Conservation (phyloP, 1,140 invertebrate species). For the Dinothrombium tinctorium region DNA sequence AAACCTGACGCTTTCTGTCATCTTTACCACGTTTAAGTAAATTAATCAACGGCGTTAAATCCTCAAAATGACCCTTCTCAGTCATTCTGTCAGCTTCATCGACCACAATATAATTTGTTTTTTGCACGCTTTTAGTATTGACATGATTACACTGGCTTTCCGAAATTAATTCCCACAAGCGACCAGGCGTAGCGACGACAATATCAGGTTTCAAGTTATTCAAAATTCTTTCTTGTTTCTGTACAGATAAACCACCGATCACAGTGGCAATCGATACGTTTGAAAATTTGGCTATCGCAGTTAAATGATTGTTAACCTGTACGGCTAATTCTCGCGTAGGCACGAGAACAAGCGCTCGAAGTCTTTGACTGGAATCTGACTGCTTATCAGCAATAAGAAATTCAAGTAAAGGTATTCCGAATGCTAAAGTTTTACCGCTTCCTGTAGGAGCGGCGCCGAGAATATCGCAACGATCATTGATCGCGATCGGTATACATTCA, state of each 20-base stretch:
- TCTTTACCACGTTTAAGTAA: neutral
- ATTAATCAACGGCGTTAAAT: slow-evolving; percentile 62
- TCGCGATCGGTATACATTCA: too few species aligned
- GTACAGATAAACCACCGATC: slow-evolving; percentile 63
- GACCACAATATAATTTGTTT: slow-evolving; percentile 53
- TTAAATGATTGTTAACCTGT: slow-evolving; percentile 68
- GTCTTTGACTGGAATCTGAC: slow-evolving; percentile 10
- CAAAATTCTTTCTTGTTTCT: slow-evolving; percentile 74
- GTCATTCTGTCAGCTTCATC: slow-evolving; percentile 98
- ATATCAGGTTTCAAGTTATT: slow-evolving; percentile 53
- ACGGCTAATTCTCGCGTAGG: slow-evolving; percentile 86
- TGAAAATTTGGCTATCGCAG: slow-evolving; percentile 52
- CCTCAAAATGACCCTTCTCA: slow-evolving; percentile 85
- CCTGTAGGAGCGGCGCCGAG: slow-evolving; percentile 91
- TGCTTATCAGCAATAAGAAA: slow-evolving; percentile 45
- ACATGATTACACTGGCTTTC: slow-evolving; percentile 23
- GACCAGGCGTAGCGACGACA: slow-evolving; percentile 80
- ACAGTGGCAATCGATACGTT: slow-evolving; percentile 47
- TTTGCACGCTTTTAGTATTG: slow-evolving; percentile 14
- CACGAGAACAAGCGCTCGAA: slow-evolving; percentile 53
- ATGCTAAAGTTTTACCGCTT: slow-evolving; percentile 90
- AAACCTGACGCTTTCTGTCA: slow-evolving; percentile 45
- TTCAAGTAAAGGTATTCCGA: slow-evolving; percentile 71
- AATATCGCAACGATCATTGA: too few species aligned
- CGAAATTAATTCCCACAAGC: slow-evolving; percentile 74